Evolutionary conservation across 2,113 vertebrate genomes (phyloP).

Genomic region (Nothocercus nigrocapillus): DNA sequence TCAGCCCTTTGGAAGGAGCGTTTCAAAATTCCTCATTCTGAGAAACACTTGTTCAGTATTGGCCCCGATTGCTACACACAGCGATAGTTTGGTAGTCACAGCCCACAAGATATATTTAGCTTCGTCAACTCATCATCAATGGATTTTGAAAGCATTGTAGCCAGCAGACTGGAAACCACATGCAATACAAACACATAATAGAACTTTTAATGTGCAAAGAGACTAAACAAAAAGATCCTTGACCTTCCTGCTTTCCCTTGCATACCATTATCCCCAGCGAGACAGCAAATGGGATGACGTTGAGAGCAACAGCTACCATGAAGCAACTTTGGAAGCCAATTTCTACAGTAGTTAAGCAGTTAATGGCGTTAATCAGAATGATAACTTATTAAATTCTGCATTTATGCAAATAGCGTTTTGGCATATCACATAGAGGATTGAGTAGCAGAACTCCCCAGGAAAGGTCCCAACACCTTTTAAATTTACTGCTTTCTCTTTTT

Average conservation of each 20-base stretch:
- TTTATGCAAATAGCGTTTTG: conserved; percentile 49
- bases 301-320: conserved; percentile 32
- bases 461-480: neutral
- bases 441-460: conserved; percentile 28
- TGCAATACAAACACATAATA: conserved; percentile 68
- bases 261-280: conserved; percentile 62
- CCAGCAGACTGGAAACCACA: conserved; percentile 60
- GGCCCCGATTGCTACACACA: conserved; percentile 29
- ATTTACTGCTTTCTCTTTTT: neutral
- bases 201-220: conserved; percentile 74
- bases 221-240: conserved; percentile 69
- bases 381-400: conserved; percentile 50
- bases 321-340: conserved; percentile 52
- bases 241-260: conserved; percentile 75
- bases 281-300: conserved; percentile 49
- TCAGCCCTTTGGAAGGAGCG: neutral
- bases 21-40: conserved; percentile 44
- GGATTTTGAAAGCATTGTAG: conserved; percentile 48
- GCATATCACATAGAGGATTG: neutral
- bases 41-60: conserved; percentile 64
- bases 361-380: conserved; percentile 56
- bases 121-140: conserved; percentile 68
- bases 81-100: conserved; percentile 66
- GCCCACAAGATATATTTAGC: conserved; percentile 65
- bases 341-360: conserved; percentile 66